Conservation (phyloP, 2,888 invertebrate species). For the Coremacera marginata region DNA sequence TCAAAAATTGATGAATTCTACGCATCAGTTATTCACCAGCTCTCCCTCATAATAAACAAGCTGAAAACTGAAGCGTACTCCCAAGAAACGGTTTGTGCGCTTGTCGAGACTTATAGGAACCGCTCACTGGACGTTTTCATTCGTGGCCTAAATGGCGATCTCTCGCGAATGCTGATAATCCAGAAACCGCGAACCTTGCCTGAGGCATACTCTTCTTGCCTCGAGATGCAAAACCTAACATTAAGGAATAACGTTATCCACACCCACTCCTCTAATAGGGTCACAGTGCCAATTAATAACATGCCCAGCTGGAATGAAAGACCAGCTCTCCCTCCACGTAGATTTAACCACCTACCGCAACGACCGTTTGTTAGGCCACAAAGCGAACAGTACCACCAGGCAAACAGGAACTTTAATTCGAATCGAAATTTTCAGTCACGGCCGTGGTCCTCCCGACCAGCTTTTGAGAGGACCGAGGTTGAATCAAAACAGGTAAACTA, state of each 20-base stretch:
- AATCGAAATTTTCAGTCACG: too few species aligned
- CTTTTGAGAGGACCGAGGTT: too few species aligned
- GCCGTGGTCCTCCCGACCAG: too few species aligned
- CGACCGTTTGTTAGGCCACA: too few species aligned
- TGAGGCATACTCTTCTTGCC: constrained; percentile 43
- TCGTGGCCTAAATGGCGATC: constrained; percentile 27
- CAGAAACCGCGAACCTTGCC: constrained; percentile 39
- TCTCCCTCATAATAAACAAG: constrained; percentile 47
- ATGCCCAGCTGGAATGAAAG: too few species aligned
- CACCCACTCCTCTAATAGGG: too few species aligned
- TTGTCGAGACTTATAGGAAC: constrained; percentile 37
- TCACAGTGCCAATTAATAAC: too few species aligned
- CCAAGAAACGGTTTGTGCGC: constrained; percentile 35
- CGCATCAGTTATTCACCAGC: constrained; percentile 43
- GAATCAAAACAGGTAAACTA: too few species aligned
- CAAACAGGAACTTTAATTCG: too few species aligned
- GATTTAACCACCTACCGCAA: too few species aligned
- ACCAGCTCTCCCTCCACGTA: too few species aligned
- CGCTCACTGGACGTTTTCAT: constrained; percentile 34
- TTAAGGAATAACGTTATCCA: not conserved
- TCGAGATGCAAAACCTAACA: not conserved
- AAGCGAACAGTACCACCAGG: too few species aligned
- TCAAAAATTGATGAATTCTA: constrained; percentile 45
- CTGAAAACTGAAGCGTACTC: not conserved
- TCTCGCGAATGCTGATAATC: constrained; percentile 41